Conservation (phyloP, 2,797 vertebrate species). For the Furcifer pardalis region DNA sequence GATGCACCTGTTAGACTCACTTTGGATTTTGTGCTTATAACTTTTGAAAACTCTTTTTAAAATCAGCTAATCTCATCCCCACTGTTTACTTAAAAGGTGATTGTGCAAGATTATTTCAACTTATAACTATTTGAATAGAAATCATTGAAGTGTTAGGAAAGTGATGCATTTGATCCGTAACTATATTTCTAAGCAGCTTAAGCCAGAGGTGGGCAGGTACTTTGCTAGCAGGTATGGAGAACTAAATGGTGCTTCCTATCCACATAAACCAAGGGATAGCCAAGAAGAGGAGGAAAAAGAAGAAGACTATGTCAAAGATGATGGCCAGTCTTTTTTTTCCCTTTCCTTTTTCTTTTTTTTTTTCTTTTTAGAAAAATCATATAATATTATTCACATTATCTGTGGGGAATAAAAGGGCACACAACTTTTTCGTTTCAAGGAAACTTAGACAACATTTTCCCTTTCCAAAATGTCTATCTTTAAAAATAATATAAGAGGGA, state of each 20-base stretch:
- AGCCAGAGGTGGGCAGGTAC: neutral
- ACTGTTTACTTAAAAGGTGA: neutral
- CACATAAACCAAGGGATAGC: too few relatives aligned
- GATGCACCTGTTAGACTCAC: neutral
- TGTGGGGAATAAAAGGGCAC: neutral
- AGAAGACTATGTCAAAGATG: too few relatives aligned
- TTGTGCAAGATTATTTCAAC: neutral
- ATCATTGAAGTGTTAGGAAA: neutral
- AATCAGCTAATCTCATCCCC: neutral
- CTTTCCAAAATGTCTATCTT: neutral
- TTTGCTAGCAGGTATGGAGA: neutral
- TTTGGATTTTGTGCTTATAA: neutral
- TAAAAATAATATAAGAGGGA: too few relatives aligned
- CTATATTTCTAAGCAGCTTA: neutral
- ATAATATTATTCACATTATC: neutral
- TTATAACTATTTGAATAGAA: neutral
- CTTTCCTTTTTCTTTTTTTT: too few relatives aligned
- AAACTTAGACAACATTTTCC: neutral
- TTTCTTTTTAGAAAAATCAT: too few relatives aligned
- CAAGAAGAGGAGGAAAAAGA: neutral
- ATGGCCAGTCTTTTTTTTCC: neutral
- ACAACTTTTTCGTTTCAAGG: neutral
- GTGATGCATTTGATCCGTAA: neutral
- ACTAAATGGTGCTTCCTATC: neutral
- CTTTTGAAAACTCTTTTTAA: slow-evolving; percentile 1